Base-by-base conservation (phyloP, 2,797 vertebrate genomes). In the Myioborus miniatus region DNA sequence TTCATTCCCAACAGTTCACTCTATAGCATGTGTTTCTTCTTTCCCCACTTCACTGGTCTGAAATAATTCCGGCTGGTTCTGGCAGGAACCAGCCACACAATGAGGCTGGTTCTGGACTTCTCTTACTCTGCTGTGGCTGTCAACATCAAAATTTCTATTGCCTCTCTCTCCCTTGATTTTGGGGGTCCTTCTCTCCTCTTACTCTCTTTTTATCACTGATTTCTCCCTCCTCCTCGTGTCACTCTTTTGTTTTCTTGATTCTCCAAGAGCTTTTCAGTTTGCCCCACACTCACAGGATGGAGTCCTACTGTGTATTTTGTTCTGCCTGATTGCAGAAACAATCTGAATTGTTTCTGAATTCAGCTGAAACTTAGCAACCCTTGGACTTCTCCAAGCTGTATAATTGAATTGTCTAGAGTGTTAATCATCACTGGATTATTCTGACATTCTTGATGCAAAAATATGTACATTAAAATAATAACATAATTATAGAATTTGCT, bases 391-490 rank as follows among this genome's bases (percentile, higher is more conserved):
- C 12, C 0, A 41, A 20, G 7, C 39, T 55, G 59, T 56, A 34
- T 37, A 83, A 83, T 49, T 50, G 29, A 63, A 56, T 91, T 85
- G 53, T 76, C 39, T 60, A 24, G 41, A 71, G 44, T 23, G 24
- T 62, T 86, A 71, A 83, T 83, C 63, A 81, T 55, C 16, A 67
- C 37, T 60, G 64, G 80, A 75, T 83, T 79, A 59, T 84, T 87
- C 77, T 72, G 90, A 84, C 19, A 37, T 93, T 84, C 77, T 77
- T 72, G 55, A 69, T 95, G 83, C 84, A 85, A 91, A 95, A 87
- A 76, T 63, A 72, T 30, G 52, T 87, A 74, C 63, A 36, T 79
- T 89, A 83, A 82, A 92, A 88, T 82, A 39, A 69, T 88, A 90
- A 92, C 21, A 53, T 77, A 84, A 92, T 92, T 90, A 89, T 44